phyloP scores from a whole-genome alignment of 1,140 invertebrate species.

The Drosophila suzukii region DNA sequence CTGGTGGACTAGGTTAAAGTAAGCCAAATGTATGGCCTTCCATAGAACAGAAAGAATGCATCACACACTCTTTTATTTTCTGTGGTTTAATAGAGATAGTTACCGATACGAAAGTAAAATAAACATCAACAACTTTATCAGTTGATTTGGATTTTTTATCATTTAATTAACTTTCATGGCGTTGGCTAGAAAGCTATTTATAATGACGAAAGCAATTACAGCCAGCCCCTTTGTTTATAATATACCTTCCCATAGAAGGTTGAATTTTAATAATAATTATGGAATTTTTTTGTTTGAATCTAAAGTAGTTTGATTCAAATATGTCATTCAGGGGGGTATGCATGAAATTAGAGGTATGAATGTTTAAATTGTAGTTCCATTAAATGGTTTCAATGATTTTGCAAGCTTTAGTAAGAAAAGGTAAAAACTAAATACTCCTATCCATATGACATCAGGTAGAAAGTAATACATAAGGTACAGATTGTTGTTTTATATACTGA shows the following conservation, averaged over 20 bases:
- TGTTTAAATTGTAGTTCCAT: background rate
- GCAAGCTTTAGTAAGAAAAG: background rate
- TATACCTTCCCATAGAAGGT: too few relatives aligned
- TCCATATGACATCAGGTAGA: too few relatives aligned
- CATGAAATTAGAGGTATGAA: too few relatives aligned
- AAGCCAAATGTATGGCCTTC: background rate
- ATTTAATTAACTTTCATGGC: conserved; percentile 12
- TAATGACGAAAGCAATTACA: conserved; percentile 3
- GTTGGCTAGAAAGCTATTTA: conserved; percentile 5
- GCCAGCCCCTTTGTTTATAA: background rate
- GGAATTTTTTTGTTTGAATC: too few relatives aligned
- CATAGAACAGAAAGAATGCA: background rate
- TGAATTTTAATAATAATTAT: background rate
- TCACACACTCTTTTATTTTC: background rate
- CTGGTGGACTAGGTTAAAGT: background rate
- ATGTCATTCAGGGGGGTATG: background rate
- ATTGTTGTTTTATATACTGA: background rate
- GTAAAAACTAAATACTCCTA: too few relatives aligned
- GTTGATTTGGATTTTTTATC: background rate
- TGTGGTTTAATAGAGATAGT: background rate
- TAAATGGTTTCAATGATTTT: background rate
- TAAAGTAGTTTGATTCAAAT: background rate
- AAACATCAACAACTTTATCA: conserved; percentile 16
- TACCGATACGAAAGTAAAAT: background rate
- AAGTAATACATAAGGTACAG: background rate